These are phyloP conservation scores for Drosophila antonietae DNA, from an alignment of 2,888 invertebrate genomes.

Conservation along the genomic window DNA sequence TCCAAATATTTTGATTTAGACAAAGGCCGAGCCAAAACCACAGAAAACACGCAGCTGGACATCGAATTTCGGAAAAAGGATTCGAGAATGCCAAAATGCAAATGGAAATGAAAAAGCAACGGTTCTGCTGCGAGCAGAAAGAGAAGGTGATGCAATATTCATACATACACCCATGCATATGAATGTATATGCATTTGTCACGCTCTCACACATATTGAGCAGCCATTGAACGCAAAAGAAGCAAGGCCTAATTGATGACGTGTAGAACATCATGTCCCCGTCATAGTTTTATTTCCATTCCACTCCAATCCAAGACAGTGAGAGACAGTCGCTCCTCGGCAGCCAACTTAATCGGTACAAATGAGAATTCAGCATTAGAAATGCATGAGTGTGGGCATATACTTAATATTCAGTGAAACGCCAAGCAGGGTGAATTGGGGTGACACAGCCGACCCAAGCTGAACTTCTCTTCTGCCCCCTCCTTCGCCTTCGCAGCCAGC, in stretches of 20 bases:
- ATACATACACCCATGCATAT: constrained; percentile 20
- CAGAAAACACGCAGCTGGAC: constrained; percentile 48
- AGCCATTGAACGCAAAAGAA: constrained; percentile 59
- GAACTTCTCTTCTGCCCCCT: neutral
- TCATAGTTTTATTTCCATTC: constrained; percentile 71
- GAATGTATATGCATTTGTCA: constrained; percentile 3
- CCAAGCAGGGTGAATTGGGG: constrained; percentile 3
- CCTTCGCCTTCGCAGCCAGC: neutral
- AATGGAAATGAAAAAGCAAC: constrained; percentile 7
- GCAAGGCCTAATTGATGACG: constrained; percentile 61
- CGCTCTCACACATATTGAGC: constrained; percentile 34
- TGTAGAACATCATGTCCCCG: constrained; percentile 57
- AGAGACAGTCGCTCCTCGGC: neutral
- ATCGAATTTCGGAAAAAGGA: constrained; percentile 41
- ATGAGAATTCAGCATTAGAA: constrained; percentile 16
- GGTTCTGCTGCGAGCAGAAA: neutral
- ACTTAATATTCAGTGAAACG: constrained; percentile 26
- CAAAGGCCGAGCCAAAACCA: constrained; percentile 51
- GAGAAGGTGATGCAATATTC: constrained; percentile 13
- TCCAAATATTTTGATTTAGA: constrained; percentile 82
- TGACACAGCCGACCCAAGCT: constrained; percentile 13
- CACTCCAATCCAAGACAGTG: constrained; percentile 41
- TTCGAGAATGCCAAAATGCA: constrained; percentile 41
- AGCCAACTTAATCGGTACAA: constrained; percentile 31
- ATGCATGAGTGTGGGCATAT: neutral